Percentiles rank a stretch among this genome's conserved stretches.
Conservation (phyloP, 2,888 invertebrate species). For the Willowsia nigromaculata region DNA sequence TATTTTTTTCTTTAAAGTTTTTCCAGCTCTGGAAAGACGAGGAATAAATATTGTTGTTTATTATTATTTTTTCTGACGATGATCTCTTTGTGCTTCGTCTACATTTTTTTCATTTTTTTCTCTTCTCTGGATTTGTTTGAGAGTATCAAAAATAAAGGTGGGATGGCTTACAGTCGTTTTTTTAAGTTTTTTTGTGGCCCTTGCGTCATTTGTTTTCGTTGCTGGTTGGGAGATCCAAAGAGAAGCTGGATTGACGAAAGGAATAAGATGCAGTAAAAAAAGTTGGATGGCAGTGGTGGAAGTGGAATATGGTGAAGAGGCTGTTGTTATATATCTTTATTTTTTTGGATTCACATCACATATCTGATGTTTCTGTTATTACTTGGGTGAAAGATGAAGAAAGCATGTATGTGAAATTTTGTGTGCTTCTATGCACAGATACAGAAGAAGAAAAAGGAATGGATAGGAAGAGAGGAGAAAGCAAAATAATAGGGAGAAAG, state of each 20-base stretch:
- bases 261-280: not conserved
- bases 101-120: too few relatives aligned
- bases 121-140: too few relatives aligned
- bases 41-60: too few relatives aligned
- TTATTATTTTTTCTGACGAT: too few relatives aligned
- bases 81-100: too few relatives aligned
- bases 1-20: too few relatives aligned
- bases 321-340: not conserved
- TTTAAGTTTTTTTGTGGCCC: not conserved
- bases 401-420: not conserved
- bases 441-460: not conserved
- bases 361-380: not conserved
- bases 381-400: not conserved
- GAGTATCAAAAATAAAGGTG: too few relatives aligned
- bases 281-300: not conserved
- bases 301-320: too few relatives aligned
- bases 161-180: not conserved
- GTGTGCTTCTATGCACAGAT: not conserved
- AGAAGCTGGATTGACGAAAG: not conserved
- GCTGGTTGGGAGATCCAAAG: too few relatives aligned
- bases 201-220: not conserved
- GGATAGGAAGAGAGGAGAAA: not conserved
- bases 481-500: slow-evolving; percentile 25
- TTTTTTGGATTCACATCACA: slow-evolving; percentile 17
- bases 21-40: too few relatives aligned